Conservation (phyloP, 2,888 invertebrate genomes). For the Pristionchus entomophagus region DNA sequence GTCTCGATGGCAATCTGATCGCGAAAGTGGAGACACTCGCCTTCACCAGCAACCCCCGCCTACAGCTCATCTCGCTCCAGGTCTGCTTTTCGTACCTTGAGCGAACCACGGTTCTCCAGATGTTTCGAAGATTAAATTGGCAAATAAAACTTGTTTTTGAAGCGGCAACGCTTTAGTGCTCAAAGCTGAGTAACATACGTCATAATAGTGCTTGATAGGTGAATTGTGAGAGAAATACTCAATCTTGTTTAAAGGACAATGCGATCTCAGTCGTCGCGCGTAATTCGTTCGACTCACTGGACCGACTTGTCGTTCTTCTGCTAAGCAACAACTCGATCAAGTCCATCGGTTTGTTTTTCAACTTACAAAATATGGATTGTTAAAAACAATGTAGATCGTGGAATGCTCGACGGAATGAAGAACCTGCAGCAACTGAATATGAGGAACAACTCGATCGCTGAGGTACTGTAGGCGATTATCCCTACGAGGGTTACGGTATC, state of each 20-base stretch:
- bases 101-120: no score
- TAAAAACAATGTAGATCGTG: conserved; percentile 61
- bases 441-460: conserved; percentile 64
- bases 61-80: conserved; percentile 83
- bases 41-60: conserved; percentile 86
- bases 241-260: conserved; percentile 59
- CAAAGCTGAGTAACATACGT: no score
- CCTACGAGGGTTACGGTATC: neutral
- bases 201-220: no score
- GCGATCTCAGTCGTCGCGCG: conserved; percentile 68
- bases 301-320: conserved; percentile 84
- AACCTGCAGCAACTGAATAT: conserved; percentile 79
- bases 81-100: conserved; percentile 49
- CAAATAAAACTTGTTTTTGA: neutral
- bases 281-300: conserved; percentile 76
- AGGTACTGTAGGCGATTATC: conserved; percentile 46
- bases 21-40: conserved; percentile 85
- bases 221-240: no score
- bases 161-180: neutral
- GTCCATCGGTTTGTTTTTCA: conserved; percentile 79
- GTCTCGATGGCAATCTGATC: conserved; percentile 80
- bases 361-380: neutral
- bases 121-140: no score
- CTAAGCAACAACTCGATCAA: conserved; percentile 87
- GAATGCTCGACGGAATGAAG: conserved; percentile 81